A percentile compares a stretch with the other conserved stretches of the same genome.
phyloP scores from a whole-genome alignment of 2,797 vertebrate species.

The Amphiprion clarkii region DNA sequence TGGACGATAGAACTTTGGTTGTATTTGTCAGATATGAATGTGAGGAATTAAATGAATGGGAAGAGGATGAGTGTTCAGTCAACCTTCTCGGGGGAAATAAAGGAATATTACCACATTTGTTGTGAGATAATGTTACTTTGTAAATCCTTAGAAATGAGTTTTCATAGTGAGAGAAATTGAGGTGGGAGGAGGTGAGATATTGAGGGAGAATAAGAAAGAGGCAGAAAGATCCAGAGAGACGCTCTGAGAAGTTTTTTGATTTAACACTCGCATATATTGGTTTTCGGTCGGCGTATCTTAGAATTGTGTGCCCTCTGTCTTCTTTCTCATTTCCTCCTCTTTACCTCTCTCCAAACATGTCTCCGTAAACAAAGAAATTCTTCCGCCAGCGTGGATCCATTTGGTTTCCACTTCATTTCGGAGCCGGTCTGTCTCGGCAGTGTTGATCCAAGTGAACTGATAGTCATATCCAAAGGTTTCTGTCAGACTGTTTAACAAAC shows the following conservation, averaged over 20 bases:
- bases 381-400: conserved; percentile 36
- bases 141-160: conserved; percentile 47
- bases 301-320: conserved; percentile 20
- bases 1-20: neutral
- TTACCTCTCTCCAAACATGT: conserved; percentile 34
- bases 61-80: conserved; percentile 17
- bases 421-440: conserved; percentile 12
- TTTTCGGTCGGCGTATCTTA: conserved; percentile 4
- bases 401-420: conserved; percentile 42
- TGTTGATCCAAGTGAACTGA: conserved; percentile 35
- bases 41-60: conserved; percentile 18
- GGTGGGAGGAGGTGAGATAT: neutral
- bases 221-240: neutral
- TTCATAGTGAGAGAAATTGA: conserved; percentile 5
- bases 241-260: neutral
- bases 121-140: conserved; percentile 11
- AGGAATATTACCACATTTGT: conserved; percentile 4
- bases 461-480: conserved; percentile 54
- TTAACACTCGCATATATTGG: conserved; percentile 26
- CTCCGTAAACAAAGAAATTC: conserved; percentile 52
- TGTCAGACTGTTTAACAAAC: conserved; percentile 57
- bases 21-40: conserved; percentile 10
- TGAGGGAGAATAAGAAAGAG: neutral
- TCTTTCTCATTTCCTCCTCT: conserved; percentile 32
- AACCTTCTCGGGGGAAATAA: conserved; percentile 37